Base-by-base conservation (phyloP, 2,113 vertebrate species). In the Phyllopteryx taeniolatus region DNA sequence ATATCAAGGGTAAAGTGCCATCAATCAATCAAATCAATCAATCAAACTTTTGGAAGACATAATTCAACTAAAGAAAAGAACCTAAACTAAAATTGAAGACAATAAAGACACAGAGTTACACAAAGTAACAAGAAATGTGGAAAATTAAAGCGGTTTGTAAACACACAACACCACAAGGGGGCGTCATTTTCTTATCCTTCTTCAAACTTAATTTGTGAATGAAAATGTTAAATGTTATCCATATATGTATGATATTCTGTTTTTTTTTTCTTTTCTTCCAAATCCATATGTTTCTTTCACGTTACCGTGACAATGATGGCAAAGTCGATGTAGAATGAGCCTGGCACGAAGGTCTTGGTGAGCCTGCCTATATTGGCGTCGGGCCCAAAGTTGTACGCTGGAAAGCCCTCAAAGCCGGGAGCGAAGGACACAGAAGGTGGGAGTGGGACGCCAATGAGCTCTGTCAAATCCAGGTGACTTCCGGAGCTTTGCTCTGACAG, bases 371-470 rank as follows among this genome's bases (percentile, higher is more conserved):
- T 94, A 67, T 96, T 98, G 73, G 96, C 94, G 0, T 93, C 92
- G 0, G 92, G 91, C 8, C 93, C 95, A 0, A 99, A 97, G 82
- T 86, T 95, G 87, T 95, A 98, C 0, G 96, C 96, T 0, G 95
- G 95, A 70, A 94, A 95, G 3, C 95, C 96, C 75, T 96, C 94
- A 0, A 94, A 95, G 71, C 97, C 97, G 0, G 94, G 91, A 70
- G 95, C 90, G 76, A 98, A 98, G 86, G 96, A 95, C 85, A 99
- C 94, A 0, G 94, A 94, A 0, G 95, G 94, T 59, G 98, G 96
- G 31, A 99, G 93, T 0, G 98, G 98, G 33, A 98, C 94, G 0
- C 98, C 97, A 3, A 99, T 95, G 64, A 99, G 85, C 82, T 96
- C 94, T 0, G 90, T 96, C 71, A 99, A 94, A 87, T 99, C 96